Evolutionary conservation across 2,113 vertebrate genomes (phyloP).

Genomic region (Brachyistius frenatus): DNA sequence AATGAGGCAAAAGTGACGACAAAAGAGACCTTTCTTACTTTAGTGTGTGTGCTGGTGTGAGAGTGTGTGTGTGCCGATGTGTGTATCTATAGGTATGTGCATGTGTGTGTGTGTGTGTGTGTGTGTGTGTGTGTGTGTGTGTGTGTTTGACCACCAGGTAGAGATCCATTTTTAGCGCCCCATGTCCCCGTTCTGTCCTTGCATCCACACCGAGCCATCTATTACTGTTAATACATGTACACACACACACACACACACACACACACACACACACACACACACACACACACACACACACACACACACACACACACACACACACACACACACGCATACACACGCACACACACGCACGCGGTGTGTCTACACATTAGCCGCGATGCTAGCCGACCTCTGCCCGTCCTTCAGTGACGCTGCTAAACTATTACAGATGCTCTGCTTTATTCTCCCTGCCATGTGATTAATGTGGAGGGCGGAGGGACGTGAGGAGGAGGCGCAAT

Average conservation of each 20-base stretch:
- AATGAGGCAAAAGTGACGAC: background rate
- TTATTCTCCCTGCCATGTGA: constrained; percentile 76
- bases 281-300: constrained; percentile 10
- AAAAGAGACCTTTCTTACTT: background rate
- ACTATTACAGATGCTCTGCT: constrained; percentile 80
- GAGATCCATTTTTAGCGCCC: constrained; percentile 79
- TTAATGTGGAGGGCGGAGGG: constrained; percentile 73
- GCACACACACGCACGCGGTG: background rate
- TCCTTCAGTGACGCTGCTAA: constrained; percentile 75
- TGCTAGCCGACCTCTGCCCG: constrained; percentile 67
- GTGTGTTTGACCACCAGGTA: constrained; percentile 58
- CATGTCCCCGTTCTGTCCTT: constrained; percentile 84
- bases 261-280: constrained; percentile 28
- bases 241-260: constrained; percentile 32
- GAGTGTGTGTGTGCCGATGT: background rate
- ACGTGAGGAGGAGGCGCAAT: constrained; percentile 73
- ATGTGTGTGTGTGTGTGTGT: background rate
- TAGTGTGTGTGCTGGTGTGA: background rate
- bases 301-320: constrained; percentile 16
- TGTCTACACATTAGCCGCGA: constrained; percentile 46
- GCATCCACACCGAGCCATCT: constrained; percentile 76
- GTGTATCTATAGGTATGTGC: background rate
- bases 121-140: background rate
- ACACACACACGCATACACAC: constrained; percentile 29
- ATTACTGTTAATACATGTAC: constrained; percentile 75